Evolutionary conservation across 1,140 invertebrate genomes (phyloP), one percentile per base, ranked within the genome.

Genomic region (Lucilia cuprina): DNA sequence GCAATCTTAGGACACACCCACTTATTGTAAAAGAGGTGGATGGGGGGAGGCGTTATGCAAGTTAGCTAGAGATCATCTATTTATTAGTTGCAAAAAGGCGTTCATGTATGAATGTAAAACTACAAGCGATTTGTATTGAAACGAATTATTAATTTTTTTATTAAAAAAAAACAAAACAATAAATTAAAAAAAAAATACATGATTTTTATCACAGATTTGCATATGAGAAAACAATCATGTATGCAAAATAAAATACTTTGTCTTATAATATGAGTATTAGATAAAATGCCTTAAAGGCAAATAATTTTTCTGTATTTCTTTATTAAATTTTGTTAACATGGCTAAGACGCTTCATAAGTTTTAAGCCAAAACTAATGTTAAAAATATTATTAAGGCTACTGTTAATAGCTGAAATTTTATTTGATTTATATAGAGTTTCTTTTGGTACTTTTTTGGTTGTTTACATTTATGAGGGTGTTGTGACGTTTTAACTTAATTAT

Each of bases 1-100:
- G 74, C 13, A 77, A 41, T 77, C 13, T 75, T 3, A 77, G 30
- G 30, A 77, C 74, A 77, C 74, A 77, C 74, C 74, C 74, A 77
- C 74, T 41, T 47, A 77, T 77, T 77, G 25, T 13, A 75, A 34
- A 75, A 34, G 41, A 41, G 50, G 50, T 55, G 50, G 10, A 12
- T 8, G 10, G 41, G 5, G 41, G 10, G 41, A 10, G n/a, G n/a
- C n/a, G n/a, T n/a, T n/a, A n/a, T n/a, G 41, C 41, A 10, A 41
- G 5, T 41, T 7, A 41, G 5, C 10, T 7, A 41, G 41, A 41
- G 41, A 41, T 30, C 41, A 41, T 7, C 41, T 41, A 41, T 41
- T 10, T 41, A 55, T 55, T 55, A 12, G 10, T 8, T 55, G n/a
- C 13, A 7, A 13, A 55, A 55, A 55, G 50, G 74, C 74, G 74